Conservation (phyloP, 1,140 invertebrate genomes). For the Asobara japonica region DNA sequence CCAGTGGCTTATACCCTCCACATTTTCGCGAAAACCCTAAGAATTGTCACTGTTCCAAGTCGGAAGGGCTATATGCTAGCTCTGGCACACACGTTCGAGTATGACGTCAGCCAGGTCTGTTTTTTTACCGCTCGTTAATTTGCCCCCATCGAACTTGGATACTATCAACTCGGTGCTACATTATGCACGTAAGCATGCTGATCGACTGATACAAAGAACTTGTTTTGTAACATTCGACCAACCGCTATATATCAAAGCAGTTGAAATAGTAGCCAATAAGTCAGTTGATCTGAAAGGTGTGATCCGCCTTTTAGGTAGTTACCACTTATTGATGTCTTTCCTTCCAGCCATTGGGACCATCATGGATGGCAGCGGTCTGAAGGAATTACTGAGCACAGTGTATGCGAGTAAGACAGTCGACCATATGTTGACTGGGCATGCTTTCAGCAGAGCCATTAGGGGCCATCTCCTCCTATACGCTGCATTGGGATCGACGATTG, state of each 20-base stretch:
- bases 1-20: not conserved
- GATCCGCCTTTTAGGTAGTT: not conserved
- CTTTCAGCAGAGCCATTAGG: too few relatives aligned
- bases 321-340: not conserved
- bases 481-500: too few relatives aligned
- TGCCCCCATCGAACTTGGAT: not conserved
- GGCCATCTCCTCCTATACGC: too few relatives aligned
- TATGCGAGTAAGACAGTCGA: not conserved
- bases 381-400: not conserved
- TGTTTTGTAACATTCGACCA: not conserved
- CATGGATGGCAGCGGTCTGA: not conserved
- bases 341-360: not conserved
- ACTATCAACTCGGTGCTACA: not conserved
- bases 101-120: not conserved
- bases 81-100: not conserved
- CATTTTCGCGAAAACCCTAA: conserved; percentile 35
- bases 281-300: not conserved
- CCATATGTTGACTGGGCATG: too few relatives aligned
- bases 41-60: conserved; percentile 25
- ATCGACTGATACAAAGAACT: too few relatives aligned
- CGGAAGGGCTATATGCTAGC: conserved; percentile 44
- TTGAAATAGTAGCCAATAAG: not conserved
- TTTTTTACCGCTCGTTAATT: conserved; percentile 4
- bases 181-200: too few relatives aligned
- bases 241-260: not conserved